Evolutionary conservation across 2,888 invertebrate genomes (phyloP).

Genomic region (Adela reaumurella): DNA sequence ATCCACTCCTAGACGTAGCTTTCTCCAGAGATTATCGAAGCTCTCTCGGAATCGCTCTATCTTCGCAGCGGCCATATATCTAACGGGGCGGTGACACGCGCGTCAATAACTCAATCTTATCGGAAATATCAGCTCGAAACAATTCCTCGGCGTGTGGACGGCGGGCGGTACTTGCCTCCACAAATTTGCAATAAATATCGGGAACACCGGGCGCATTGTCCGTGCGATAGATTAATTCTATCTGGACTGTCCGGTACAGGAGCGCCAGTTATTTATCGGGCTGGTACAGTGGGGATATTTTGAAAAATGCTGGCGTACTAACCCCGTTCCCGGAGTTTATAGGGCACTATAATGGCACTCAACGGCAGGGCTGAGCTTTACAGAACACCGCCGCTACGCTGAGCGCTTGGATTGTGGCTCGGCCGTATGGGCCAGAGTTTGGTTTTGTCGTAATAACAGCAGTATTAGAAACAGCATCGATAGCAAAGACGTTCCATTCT

Average conservation of each 20-base stretch:
- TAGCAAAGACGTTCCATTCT: too few species aligned
- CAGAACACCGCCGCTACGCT: background rate
- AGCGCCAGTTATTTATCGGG: background rate
- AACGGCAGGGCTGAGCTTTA: background rate
- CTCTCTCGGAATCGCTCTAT: too few species aligned
- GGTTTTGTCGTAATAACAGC: too few species aligned
- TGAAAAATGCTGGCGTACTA: background rate
- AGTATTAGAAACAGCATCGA: too few species aligned
- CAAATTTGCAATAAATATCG: background rate
- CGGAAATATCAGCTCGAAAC: background rate
- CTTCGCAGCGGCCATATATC: too few species aligned
- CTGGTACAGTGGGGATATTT: background rate
- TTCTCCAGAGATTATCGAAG: too few species aligned
- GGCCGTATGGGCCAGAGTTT: too few species aligned
- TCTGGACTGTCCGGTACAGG: background rate
- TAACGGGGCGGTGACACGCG: too few species aligned
- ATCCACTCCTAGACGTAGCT: too few species aligned
- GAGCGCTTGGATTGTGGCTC: background rate
- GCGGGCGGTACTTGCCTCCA: background rate
- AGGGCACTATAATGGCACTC: background rate
- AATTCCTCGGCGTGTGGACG: background rate
- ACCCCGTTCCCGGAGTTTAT: background rate
- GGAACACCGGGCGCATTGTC: background rate
- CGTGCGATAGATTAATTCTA: background rate
- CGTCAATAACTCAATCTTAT: too few species aligned